These are phyloP conservation scores for Fistularia commersonii DNA, from an alignment of 2,797 vertebrate species.

Conservation along the genomic window DNA sequence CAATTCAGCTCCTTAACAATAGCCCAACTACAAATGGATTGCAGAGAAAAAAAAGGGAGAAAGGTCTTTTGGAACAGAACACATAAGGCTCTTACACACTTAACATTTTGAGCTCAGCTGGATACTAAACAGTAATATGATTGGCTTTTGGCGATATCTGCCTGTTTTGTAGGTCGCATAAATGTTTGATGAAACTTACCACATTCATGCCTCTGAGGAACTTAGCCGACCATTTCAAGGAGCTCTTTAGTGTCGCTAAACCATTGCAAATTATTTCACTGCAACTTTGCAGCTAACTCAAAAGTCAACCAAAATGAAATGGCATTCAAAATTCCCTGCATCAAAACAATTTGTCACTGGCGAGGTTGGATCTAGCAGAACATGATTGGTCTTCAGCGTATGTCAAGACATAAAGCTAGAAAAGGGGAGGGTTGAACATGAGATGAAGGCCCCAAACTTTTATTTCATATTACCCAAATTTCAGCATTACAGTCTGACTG, in stretches of 20 bases:
- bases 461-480: constrained; percentile 23
- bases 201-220: constrained; percentile 23
- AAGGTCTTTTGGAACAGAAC: constrained; percentile 52
- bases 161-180: constrained; percentile 23
- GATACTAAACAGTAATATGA: constrained; percentile 34
- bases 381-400: not conserved
- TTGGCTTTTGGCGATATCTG: constrained; percentile 18
- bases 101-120: constrained; percentile 8
- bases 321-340: constrained; percentile 27
- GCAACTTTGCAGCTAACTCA: constrained; percentile 12
- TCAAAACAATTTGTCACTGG: constrained; percentile 32
- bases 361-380: constrained; percentile 26
- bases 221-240: constrained; percentile 13
- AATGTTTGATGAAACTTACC: constrained; percentile 26
- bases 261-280: constrained; percentile 22
- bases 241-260: constrained; percentile 16
- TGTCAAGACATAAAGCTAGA: constrained; percentile 19
- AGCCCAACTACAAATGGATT: constrained; percentile 64
- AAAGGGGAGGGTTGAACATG: constrained; percentile 21
- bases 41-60: constrained; percentile 37
- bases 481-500: constrained; percentile 36
- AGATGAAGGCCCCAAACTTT: constrained; percentile 38
- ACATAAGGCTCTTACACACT: constrained; percentile 16
- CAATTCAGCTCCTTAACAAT: constrained; percentile 21
- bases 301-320: not conserved